Evolutionary conservation across 2,113 vertebrate genomes (phyloP).

Genomic region (Triplophysa rosa): DNA sequence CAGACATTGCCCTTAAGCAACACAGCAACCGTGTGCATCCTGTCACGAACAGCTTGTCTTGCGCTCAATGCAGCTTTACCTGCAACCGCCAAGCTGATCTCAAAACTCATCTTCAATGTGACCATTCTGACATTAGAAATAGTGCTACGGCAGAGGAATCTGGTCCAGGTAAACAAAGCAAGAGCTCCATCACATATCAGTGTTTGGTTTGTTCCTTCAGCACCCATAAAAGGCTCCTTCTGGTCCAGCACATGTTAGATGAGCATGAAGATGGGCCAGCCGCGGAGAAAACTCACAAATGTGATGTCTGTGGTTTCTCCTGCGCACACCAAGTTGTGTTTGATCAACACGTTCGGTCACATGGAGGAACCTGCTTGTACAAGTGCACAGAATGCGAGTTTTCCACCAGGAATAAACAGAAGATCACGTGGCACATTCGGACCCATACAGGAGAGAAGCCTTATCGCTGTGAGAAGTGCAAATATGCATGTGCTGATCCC

Average conservation of each 20-base stretch:
- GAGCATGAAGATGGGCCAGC: conserved; percentile 75
- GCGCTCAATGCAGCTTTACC: conserved; percentile 75
- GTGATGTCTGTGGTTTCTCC: conserved; percentile 83
- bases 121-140: conserved; percentile 69
- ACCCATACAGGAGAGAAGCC: conserved; percentile 96
- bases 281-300: conserved; percentile 75
- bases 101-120: conserved; percentile 78
- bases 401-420: conserved; percentile 91
- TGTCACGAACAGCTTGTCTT: conserved; percentile 65
- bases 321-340: conserved; percentile 88
- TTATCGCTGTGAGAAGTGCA: conserved; percentile 89
- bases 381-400: conserved; percentile 91
- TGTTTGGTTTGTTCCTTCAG: conserved; percentile 86
- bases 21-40: conserved; percentile 82
- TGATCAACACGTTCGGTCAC: conserved; percentile 91
- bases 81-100: conserved; percentile 78
- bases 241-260: conserved; percentile 83
- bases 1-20: conserved; percentile 86
- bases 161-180: conserved; percentile 76
- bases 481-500: conserved; percentile 88
- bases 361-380: conserved; percentile 87
- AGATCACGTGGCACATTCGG: conserved; percentile 96
- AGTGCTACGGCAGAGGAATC: conserved; percentile 73
- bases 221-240: conserved; percentile 78
- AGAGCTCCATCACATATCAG: conserved; percentile 78